Evolutionary conservation across 2,888 invertebrate species (phyloP), one percentile per base, ranked within the genome.

Genomic region (Xestia c-nigrum): DNA sequence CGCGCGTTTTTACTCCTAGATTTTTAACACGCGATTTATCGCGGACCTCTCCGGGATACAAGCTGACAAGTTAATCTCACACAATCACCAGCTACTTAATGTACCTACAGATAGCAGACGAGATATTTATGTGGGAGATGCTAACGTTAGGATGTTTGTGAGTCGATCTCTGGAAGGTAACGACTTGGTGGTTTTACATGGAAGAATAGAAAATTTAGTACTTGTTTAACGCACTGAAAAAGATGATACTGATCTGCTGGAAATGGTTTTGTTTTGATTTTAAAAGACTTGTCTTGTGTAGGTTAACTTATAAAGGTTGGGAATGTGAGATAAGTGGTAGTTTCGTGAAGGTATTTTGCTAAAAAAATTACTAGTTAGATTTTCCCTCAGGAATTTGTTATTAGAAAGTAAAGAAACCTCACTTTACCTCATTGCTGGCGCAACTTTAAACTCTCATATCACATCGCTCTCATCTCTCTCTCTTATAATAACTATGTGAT

Each of bases 11-110:
- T 88, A 86, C 87, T 86, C 83, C 84, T 89, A 89, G 87, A 88
- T 88, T 90, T 90, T 91, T 90, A 89, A 91, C 90, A 89, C 87
- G 88, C 88, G 89, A 90, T 92, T 92, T 92, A 91, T 91, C 88
- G 86, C 80, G 82, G 76, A 66, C 75, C 76, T 84, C 78, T 80
- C 55, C 12, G 74, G 78, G 70, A 76, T 75, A 72, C 67, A 78
- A 68, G 76, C 80, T 77, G 88, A 86, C 88, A 87, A 87, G 84
- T 82, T 86, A 88, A 87, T 87, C 87, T 87, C 55, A 63, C 50
- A 78, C 75, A 79, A 86, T 85, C 83, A 65, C 64, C 83, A 65
- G 66, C 66, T 77, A 66, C 72, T 84, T 84, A 80, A 81, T 76
- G 81, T 76, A 69, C 59, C 43, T 74, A 82, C 46, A 83, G 79